Conservation (phyloP, 2,113 vertebrate species). For the Ahaetulla prasina region DNA sequence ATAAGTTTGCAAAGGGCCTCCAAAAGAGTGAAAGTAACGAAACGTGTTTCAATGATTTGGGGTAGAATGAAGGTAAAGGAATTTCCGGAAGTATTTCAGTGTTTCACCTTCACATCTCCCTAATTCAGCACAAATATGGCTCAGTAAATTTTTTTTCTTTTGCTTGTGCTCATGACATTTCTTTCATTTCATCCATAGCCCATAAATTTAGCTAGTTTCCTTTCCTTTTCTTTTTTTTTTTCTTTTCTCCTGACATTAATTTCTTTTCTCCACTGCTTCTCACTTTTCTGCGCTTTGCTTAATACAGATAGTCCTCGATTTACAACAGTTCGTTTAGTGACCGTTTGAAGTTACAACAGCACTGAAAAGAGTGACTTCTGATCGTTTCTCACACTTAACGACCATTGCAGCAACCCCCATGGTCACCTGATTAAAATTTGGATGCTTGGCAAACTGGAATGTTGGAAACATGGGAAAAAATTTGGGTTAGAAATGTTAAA, state of each 20-base stretch:
- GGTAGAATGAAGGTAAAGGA: neutral
- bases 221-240: neutral
- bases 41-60: neutral
- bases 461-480: too few species aligned
- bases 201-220: neutral
- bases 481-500: too few species aligned
- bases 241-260: neutral
- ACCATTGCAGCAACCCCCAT: too few species aligned
- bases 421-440: too few species aligned
- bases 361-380: too few species aligned
- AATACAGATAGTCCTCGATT: neutral
- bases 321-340: too few species aligned
- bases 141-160: neutral
- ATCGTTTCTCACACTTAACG: too few species aligned
- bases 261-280: neutral
- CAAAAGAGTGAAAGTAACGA: neutral
- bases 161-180: neutral
- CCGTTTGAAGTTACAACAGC: too few species aligned
- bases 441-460: too few species aligned
- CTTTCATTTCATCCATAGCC: neutral
- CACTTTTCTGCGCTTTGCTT: neutral
- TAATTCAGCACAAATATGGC: neutral
- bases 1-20: neutral
- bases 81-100: neutral
- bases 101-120: neutral